Evolutionary conservation across 1,140 invertebrate genomes (phyloP).

Genomic region (Scaptomyza graminum): DNA sequence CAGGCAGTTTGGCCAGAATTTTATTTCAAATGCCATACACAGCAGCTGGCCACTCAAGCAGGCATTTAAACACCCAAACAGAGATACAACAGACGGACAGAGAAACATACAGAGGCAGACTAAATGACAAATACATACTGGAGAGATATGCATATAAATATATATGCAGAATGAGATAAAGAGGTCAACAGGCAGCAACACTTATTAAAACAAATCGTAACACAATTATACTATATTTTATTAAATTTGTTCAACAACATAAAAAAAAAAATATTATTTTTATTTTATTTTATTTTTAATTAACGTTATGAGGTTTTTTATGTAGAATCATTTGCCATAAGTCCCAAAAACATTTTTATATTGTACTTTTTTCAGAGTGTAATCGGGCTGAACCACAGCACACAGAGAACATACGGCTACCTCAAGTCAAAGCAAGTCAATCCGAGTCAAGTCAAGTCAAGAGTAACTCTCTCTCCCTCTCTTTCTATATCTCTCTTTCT

Average conservation of each 20-base stretch:
- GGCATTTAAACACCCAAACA: slow-evolving; percentile 19
- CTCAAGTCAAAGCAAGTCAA: slow-evolving; percentile 42
- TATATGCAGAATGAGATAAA: too few relatives aligned
- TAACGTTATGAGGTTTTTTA: too few relatives aligned
- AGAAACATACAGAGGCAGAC: neutral
- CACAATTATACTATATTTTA: too few relatives aligned
- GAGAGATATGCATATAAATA: neutral
- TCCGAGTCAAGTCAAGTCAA: slow-evolving; percentile 41
- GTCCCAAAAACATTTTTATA: too few relatives aligned
- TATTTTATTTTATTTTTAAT: too few relatives aligned
- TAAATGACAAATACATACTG: neutral
- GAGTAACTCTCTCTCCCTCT: slow-evolving; percentile 7
- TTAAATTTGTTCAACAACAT: too few relatives aligned
- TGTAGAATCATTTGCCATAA: too few relatives aligned
- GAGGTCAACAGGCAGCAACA: neutral
- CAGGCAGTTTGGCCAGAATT: slow-evolving; percentile 38
- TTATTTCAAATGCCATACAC: slow-evolving; percentile 71
- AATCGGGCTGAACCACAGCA: slow-evolving; percentile 8
- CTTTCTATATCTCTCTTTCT: neutral
- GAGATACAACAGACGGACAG: slow-evolving; percentile 1
- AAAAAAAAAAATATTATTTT: too few relatives aligned
- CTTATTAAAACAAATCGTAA: neutral
- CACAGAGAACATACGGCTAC: slow-evolving; percentile 52
- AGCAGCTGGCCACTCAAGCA: slow-evolving; percentile 66
- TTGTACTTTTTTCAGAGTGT: neutral